Conservation (phyloP, 2,888 invertebrate genomes). For the Tachina fera region DNA sequence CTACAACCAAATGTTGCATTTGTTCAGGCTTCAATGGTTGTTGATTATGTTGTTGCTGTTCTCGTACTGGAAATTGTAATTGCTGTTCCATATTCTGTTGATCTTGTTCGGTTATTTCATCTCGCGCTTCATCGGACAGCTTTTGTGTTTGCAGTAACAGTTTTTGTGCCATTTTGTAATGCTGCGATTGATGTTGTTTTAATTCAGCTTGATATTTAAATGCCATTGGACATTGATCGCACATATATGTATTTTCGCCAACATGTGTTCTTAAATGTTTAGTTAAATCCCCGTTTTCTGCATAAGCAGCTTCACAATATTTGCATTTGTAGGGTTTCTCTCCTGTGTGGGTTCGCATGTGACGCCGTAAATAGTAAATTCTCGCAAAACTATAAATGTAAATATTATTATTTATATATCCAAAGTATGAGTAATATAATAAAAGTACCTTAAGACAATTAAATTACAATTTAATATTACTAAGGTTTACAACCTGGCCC, state of each 20-base stretch:
- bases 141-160: constrained; percentile 82
- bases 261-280: constrained; percentile 84
- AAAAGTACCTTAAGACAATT: too few species aligned
- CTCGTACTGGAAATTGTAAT: constrained; percentile 4
- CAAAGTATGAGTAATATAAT: too few species aligned
- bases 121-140: constrained; percentile 84
- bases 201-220: constrained; percentile 77
- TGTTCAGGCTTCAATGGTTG: constrained; percentile 10
- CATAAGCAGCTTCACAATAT: constrained; percentile 84
- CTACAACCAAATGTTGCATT: constrained; percentile 19
- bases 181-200: constrained; percentile 75
- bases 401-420: background rate
- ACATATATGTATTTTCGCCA: constrained; percentile 85
- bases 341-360: constrained; percentile 85
- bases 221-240: constrained; percentile 75
- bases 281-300: constrained; percentile 79
- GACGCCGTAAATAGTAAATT: constrained; percentile 85
- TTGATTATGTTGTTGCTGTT: constrained; percentile 28
- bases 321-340: constrained; percentile 83
- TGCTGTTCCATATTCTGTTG: constrained; percentile 12
- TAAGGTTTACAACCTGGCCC: too few species aligned
- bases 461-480: too few species aligned
- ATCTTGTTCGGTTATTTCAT: constrained; percentile 84
- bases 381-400: constrained; percentile 83
- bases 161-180: constrained; percentile 73